Conservation (phyloP, 2,888 invertebrate genomes). For the Creontiades dilutus region DNA sequence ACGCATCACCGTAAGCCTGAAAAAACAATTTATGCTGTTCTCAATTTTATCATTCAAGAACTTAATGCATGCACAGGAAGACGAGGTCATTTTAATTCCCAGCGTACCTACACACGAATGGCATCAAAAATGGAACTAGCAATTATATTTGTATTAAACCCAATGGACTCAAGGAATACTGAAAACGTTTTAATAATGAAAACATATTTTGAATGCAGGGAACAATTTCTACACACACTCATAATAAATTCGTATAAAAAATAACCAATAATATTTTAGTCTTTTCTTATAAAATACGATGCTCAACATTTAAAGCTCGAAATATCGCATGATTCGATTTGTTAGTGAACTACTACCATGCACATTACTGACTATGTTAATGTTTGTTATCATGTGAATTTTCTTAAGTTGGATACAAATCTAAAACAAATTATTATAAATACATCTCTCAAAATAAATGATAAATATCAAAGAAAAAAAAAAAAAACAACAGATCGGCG, state of each 20-base stretch:
- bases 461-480: background rate
- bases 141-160: background rate
- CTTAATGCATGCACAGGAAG: background rate
- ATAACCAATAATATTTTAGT: conserved; percentile 18
- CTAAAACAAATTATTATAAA: background rate
- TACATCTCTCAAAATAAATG: too few relatives aligned
- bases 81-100: background rate
- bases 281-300: conserved; percentile 14
- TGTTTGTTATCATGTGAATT: background rate
- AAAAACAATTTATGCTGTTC: background rate
- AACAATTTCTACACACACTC: background rate
- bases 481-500: background rate
- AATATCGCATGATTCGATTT: conserved; percentile 19
- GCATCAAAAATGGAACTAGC: background rate
- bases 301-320: conserved; percentile 12
- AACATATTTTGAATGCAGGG: background rate
- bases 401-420: background rate
- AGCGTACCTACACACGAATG: too few relatives aligned
- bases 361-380: conserved; percentile 10
- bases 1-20: too few relatives aligned
- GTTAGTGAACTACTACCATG: conserved; percentile 23
- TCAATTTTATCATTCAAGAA: background rate
- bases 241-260: background rate
- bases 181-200: background rate
- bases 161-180: conserved; percentile 2